Evolutionary conservation across 2,888 invertebrate species (phyloP).

Genomic region (Drosophila parthenogenetica): DNA sequence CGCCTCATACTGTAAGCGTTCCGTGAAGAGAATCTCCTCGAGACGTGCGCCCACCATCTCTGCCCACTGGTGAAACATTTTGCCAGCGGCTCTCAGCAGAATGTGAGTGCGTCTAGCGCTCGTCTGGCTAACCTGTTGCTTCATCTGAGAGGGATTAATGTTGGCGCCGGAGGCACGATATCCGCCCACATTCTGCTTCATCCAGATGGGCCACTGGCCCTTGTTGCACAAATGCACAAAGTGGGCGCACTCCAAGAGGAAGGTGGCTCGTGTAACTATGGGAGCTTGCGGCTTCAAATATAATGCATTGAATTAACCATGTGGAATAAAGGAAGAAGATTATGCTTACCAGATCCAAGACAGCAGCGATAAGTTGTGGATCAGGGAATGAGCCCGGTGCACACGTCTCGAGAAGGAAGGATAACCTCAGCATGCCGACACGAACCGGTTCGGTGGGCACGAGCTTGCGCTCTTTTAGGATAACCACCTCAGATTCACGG

Average conservation of each 20-base stretch:
- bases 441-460: constrained; percentile 92
- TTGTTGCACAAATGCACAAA: constrained; percentile 99
- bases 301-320: constrained; percentile 30
- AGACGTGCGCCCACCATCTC: constrained; percentile 93
- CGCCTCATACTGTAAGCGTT: constrained; percentile 90
- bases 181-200: constrained; percentile 92
- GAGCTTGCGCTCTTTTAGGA: constrained; percentile 93
- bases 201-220: constrained; percentile 99
- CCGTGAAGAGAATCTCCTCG: constrained; percentile 95
- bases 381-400: constrained; percentile 98
- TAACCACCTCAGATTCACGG: constrained; percentile 94
- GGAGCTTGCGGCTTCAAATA: constrained; percentile 93
- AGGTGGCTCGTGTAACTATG: constrained; percentile 95
- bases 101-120: constrained; percentile 89
- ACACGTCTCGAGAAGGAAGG: constrained; percentile 97
- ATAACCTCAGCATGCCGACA: constrained; percentile 95
- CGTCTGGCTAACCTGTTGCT: constrained; percentile 86
- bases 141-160: constrained; percentile 84
- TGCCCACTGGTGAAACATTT: constrained; percentile 93
- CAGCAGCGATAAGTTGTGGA: constrained; percentile 96
- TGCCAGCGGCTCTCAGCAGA: constrained; percentile 95
- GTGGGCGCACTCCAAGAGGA: constrained; percentile 97
- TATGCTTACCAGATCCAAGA: constrained; percentile 95
- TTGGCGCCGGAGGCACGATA: constrained; percentile 89
- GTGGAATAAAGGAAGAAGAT: too few species aligned